Base-by-base conservation (phyloP, 2,888 invertebrate genomes). In the Julus scandinavius region DNA sequence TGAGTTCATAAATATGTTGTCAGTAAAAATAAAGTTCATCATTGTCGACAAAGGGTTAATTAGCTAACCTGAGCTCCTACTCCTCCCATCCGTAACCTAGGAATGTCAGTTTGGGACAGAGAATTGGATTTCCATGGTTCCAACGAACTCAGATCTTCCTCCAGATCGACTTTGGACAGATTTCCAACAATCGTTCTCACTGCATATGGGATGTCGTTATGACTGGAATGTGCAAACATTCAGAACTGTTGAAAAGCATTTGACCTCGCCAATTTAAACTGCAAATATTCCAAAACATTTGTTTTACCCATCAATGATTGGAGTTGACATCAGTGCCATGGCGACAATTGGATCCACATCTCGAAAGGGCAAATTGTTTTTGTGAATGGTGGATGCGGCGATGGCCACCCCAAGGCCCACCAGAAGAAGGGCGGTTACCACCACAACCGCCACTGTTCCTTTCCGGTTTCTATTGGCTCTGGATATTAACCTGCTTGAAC, bases 171-270 rank as follows among this genome's bases (percentile, higher is more conserved):
- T 92, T 96, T 96, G 92, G 96, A 96, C 91, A 97, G 95, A 93
- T 97, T 97, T 93, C 97, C 96, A 92, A 97, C 94, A 93, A 97
- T 97, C 93, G 97, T 97, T 90, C 97, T 94, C 92, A 97, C 96
- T 93, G 97, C 97, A 96, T 97, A 97, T 17, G 97, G 97, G 90
- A 97, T 93, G 93, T 97, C 97, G 93, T 97, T 97, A 94, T 97
- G 97, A 90, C 93, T 93, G 85, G 9, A 85, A 72, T 11, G 17
- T 5, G 17, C 29, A 63, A 17, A 63, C 3, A 63, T n/a, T 20
- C 20, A 7, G 20, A 63, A 58, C 50, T 11, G 13, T 50, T n/a
- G n/a, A n/a, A 63, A 6, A 4, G 5, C n/a, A 63, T 15, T n/a
- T 63, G 63, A 13, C 13, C 3, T 63, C 20, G 5, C 63, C 20